Evolutionary conservation across 2,888 invertebrate species (phyloP).

Genomic region (Chrysopilus asiliformis): DNA sequence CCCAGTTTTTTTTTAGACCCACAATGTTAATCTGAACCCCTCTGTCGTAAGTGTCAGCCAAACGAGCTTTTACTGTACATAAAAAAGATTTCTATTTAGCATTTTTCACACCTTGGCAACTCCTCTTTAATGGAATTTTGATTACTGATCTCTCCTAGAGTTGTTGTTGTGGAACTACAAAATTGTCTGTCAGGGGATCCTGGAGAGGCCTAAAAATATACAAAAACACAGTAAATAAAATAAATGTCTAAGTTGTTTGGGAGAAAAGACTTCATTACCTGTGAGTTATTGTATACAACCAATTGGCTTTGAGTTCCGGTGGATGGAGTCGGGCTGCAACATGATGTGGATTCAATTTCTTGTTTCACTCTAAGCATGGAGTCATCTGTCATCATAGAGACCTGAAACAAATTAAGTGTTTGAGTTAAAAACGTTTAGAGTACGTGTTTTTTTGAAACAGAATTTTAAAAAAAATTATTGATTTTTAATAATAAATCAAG

Average conservation of each 20-base stretch:
- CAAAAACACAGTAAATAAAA: slow-evolving; percentile 1
- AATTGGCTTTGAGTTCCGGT: slow-evolving; percentile 14
- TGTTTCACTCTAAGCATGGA: slow-evolving; percentile 16
- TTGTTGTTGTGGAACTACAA: slow-evolving; percentile 77
- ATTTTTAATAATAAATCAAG: no score
- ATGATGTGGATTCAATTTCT: slow-evolving; percentile 17
- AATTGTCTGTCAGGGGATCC: slow-evolving; percentile 72
- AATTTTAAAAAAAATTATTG: no score
- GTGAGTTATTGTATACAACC: slow-evolving; percentile 13
- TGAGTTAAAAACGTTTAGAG: neutral
- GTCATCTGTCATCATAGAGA: slow-evolving; percentile 17
- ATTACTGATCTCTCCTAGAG: slow-evolving; percentile 39
- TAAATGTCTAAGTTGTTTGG: no score
- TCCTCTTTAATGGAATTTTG: slow-evolving; percentile 22
- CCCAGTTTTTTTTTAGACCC: no score
- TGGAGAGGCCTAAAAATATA: slow-evolving; percentile 34
- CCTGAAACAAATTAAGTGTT: slow-evolving; percentile 10
- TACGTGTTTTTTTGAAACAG: no score
- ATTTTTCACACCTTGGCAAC: slow-evolving; percentile 16
- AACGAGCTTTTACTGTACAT: no score
- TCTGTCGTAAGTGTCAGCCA: no score
- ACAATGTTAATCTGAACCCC: no score
- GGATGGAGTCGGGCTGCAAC: slow-evolving; percentile 19
- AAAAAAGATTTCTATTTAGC: neutral
- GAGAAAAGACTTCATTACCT: slow-evolving; percentile 11